phyloP scores from a whole-genome alignment of 2,797 vertebrate species.

The Eremophila alpestris region DNA sequence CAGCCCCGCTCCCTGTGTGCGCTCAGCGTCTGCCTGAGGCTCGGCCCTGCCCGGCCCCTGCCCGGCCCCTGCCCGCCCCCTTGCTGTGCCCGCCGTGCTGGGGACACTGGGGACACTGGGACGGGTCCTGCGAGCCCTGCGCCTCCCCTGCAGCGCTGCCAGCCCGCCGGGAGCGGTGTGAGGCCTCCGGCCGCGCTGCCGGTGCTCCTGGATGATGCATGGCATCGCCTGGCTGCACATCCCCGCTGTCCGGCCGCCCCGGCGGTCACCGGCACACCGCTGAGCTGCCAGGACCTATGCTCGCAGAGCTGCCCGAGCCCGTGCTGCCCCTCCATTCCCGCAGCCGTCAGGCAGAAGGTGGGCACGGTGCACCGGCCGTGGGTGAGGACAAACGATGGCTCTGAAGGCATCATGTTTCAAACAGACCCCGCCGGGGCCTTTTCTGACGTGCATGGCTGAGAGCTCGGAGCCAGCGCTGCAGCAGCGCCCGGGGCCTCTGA shows the following conservation, averaged over 20 bases:
- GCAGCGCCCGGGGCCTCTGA: fast-evolving
- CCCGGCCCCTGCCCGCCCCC: background rate
- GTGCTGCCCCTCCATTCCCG: fast-evolving
- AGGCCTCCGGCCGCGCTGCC: background rate
- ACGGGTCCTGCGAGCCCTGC: fast-evolving
- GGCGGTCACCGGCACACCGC: fast-evolving
- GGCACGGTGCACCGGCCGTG: fast-evolving
- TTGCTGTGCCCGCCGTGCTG: background rate
- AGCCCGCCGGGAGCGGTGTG: fast-evolving
- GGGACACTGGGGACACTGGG: background rate
- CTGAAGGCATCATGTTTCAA: background rate
- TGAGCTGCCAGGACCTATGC: background rate
- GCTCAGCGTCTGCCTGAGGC: fast-evolving
- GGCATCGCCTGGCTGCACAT: background rate
- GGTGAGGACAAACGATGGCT: background rate
- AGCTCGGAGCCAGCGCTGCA: background rate
- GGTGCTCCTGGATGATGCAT: background rate
- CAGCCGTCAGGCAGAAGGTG: fast-evolving
- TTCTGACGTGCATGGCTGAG: fast-evolving
- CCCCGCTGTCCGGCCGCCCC: fast-evolving
- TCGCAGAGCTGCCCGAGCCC: background rate
- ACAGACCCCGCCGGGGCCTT: fast-evolving
- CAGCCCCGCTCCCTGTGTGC: background rate
- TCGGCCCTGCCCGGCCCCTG: background rate
- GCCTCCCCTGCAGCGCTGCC: background rate